Base-by-base conservation (phyloP, 2,888 invertebrate species). In the Dendrolimus houi region DNA sequence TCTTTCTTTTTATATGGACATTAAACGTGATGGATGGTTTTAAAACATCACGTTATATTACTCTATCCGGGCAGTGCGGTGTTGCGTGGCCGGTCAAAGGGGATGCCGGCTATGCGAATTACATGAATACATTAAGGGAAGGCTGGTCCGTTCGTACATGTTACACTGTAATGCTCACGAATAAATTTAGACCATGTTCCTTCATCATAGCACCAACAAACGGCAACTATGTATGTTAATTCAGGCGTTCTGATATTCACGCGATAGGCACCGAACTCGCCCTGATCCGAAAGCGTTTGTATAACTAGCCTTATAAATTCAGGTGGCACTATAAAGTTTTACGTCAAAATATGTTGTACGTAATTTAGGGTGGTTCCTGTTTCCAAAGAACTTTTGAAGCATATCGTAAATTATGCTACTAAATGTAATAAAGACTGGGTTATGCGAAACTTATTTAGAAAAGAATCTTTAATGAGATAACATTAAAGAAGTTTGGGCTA, bases 51-150 rank as follows among this genome's bases (percentile, higher is more conserved):
- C 80, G 87, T 87, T 84, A 85, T 88, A 87, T 87, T 87, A 87
- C 86, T 87, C 81, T 83, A 87, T 88, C 81, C 86, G 79, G 83
- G 79, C 77, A 73, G 83, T 75, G 85, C 84, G 85, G 87, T 79
- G 86, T 87, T 86, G 90, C 90, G 90, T 89, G 89, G 89, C 81
- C 79, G 87, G 90, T 90, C 90, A 90, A 90, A 90, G 89, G 88
- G 88, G 88, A 89, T 86, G 81, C 84, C 87, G 83, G 87, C 83
- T 85, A 88, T 86, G 88, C 85, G 90, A 89, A 89, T 90, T 89
- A 89, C 89, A 88, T 89, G 90, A 90, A 90, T 90, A 90, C 87
- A 89, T 90, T 90, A 90, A 85, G 85, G 86, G 83, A 83, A 83
- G 75, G 83, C 77, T 80, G 79, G 84, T 83, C 82, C 81, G 78